Base-by-base conservation (phyloP, 2,888 invertebrate genomes). In the Torymus auratus region DNA sequence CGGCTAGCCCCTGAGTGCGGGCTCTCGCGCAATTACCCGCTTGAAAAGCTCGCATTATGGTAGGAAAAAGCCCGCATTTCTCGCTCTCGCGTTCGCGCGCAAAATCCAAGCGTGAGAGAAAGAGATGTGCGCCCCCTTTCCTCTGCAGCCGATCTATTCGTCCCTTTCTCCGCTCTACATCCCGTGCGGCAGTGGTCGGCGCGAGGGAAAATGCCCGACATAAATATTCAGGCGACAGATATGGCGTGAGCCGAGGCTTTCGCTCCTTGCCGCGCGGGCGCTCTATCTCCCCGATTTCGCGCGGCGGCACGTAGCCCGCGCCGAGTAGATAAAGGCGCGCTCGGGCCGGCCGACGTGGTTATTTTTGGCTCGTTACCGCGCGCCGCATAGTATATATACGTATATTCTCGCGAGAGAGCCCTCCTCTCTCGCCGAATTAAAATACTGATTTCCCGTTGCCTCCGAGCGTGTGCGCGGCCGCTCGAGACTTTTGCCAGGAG, bases 1-100 rank as follows among this genome's bases (percentile, higher is more conserved):
- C 4, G 2, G 20, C 41, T n/a, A 41, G 17, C 14, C 13, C 14
- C 52, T 20, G 15, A 41, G 52, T 60, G 67, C 68, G 62, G 55
- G 28, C 70, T 69, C 77, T 61, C 64, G 68, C 55, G 70, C 77
- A 70, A 77, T 77, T 70, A 70, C 20, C 62, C 77, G 77, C 64
- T 64, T 70, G 70, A 77, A 77, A 77, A 65, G 62, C 64, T 62
- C 64, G 64, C 58, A 56, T 64, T 70, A 64, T 56, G 23, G 10
- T 14, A 53, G 23, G 75, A 53, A 56, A 28, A 69, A 56, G 68
- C 68, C 68, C 28, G 56, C 11, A n/a, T 13, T 28, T 56, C 68
- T 14, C 15, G 65, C n/a, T 50, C 64, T 50, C 64, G 41, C 61
- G 12, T 23, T 23, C 61, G 41, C 41, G 41, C 41, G 41, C 41